Evolutionary conservation across 2,797 vertebrate species (phyloP), one percentile per base, ranked within the genome.

Genomic region (Microctenopoma stevenorrisi): DNA sequence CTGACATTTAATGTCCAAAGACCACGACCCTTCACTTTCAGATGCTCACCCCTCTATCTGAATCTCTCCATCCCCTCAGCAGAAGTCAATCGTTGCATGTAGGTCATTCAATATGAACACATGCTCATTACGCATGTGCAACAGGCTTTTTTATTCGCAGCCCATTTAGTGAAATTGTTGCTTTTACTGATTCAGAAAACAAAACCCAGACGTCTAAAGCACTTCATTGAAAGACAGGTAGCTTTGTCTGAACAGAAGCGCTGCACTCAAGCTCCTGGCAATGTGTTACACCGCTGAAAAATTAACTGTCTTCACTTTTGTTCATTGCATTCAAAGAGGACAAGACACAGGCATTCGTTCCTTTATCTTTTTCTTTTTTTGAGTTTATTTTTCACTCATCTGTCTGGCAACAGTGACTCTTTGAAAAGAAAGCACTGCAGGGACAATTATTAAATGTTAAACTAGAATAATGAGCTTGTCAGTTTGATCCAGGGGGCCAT

Each of bases 1-100:
- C 60, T 95, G 94, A 94, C 94, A 94, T 95, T 95, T 95, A 89
- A 71, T 90, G 81, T 87, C 74, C 87, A 94, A 94, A 94, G 91
- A 93, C 88, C 93, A 91, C 79, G 94, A 95, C 94, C 94, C 91
- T 88, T 90, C 79, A 79, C 90, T 58, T 50, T 58, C 54, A 58
- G 46, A 50, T 3, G 1, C 44, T 56, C 33, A 4, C 22, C 16
- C 51, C 40, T 47, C 16, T 16, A 49, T 51, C 63, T 62, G 72
- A 42, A 38, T 61, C 26, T 64, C 62, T 33, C 48, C 46, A 47
- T 69, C 68, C 18, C 44, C n/a, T 69, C 51, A 57, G 63, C 57
- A 63, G 7, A 50, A 59, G 60, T 71, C 64, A 67, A 64, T 76
- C 37, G 56, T 51, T 77, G 33, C 78, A 35, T 37, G 38, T 18